Evolutionary conservation across 2,888 invertebrate species (phyloP), one percentile per base, ranked within the genome.

Genomic region (Callyntrura guangdongensis): DNA sequence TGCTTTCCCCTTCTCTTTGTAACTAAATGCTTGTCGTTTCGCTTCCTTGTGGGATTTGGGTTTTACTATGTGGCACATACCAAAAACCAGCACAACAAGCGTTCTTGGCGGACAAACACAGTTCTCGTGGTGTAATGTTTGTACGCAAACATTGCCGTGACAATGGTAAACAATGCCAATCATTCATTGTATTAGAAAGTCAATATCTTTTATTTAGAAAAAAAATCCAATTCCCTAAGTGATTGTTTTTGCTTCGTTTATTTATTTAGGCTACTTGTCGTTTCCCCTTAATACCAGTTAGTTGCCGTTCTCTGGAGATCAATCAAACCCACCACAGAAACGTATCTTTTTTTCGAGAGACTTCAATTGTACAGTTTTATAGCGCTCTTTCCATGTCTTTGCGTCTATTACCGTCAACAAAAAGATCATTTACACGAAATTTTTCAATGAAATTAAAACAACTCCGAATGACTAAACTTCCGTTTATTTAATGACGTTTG

Each of bases 141-240:
- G 53, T 53, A 53, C 1, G 36, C 36, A 36, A 36, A 36, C 36
- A 36, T 2, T 36, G 36, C 36, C 36, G 47, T 49, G 47, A 74
- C 72, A 74, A 74, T 27, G 25, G 12, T 69, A 45, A 74, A 74
- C 47, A 49, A 74, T n/a, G 72, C 20, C 72, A 74, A 74, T 74
- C 72, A 72, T n/a, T 74, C 22, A 47, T 47, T 20, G 47, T 36
- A 1, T 69, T n/a, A n/a, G 20, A 69, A 36, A 69, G 36, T 36
- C 53, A 17, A 49, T n/a, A 11, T 74, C 47, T 74, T 74, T 47
- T 49, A 17, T 17, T 72, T 74, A 17, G 0, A 61, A 64, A 64
- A 9, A 22, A 64, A 61, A 22, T 22, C 64, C 12, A 64, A 72
- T 72, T 72, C 47, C 49, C 74, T 25, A 0, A 49, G 0, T 77